These are phyloP conservation scores for Caenorhabditis macrosperma DNA, from an alignment of 2,888 invertebrate species.

Conservation along the genomic window DNA sequence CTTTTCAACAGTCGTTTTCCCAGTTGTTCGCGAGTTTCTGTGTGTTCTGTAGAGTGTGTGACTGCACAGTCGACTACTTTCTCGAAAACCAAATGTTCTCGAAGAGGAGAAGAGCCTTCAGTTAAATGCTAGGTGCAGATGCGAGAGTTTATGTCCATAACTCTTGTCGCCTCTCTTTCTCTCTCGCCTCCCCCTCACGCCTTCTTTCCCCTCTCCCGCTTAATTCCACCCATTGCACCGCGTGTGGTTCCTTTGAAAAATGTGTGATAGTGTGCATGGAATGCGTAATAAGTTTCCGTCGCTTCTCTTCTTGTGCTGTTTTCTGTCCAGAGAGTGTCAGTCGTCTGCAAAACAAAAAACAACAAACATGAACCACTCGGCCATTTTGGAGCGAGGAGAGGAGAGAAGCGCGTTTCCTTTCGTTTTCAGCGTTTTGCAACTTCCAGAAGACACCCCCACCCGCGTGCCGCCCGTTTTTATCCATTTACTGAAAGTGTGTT, in stretches of 20 bases:
- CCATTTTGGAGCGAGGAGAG: background rate
- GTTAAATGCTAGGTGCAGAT: too few species aligned
- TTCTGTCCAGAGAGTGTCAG: background rate
- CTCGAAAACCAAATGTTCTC: too few species aligned
- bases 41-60: too few species aligned
- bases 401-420: background rate
- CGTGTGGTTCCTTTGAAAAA: background rate
- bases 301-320: background rate
- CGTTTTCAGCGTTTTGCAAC: background rate
- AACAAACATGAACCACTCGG: slow-evolving; percentile 16
- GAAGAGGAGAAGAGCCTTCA: too few species aligned
- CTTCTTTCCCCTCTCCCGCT: too few species aligned
- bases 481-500: background rate
- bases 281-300: slow-evolving; percentile 25
- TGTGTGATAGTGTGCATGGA: slow-evolving; percentile 39
- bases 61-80: too few species aligned
- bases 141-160: too few species aligned
- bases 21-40: too few species aligned
- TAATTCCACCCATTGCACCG: background rate
- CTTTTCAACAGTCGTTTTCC: too few species aligned
- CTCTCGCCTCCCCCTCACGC: too few species aligned
- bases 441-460: too few species aligned
- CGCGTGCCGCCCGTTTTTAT: background rate
- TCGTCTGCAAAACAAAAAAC: slow-evolving; percentile 10
- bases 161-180: too few species aligned